phyloP scores from a whole-genome alignment of 2,113 vertebrate species.

The Nipponia nippon region DNA sequence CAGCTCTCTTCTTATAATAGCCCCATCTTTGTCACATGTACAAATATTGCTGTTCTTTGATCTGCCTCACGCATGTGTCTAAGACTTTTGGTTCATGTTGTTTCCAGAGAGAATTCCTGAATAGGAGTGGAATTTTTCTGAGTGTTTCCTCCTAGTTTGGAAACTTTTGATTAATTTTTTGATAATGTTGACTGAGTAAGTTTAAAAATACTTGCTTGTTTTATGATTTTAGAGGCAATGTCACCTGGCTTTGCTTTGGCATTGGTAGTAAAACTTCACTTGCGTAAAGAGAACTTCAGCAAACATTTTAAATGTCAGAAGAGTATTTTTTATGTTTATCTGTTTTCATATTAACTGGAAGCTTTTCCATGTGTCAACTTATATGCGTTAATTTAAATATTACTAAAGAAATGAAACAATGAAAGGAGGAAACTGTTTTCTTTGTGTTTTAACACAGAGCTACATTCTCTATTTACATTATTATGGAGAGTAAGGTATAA shows the following conservation, averaged over 20 bases:
- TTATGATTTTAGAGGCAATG: background rate
- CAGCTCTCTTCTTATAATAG: background rate
- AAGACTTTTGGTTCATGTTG: background rate
- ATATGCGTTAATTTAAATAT: background rate
- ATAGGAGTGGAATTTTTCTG: background rate
- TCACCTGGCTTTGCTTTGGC: background rate
- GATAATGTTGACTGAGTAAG: background rate
- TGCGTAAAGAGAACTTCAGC: background rate
- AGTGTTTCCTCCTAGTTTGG: background rate
- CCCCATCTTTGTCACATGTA: background rate
- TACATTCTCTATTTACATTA: too few relatives aligned
- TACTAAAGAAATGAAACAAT: background rate
- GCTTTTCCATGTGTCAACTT: background rate
- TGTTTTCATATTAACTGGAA: background rate
- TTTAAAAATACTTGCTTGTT: background rate
- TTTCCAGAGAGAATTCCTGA: background rate
- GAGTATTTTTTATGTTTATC: background rate
- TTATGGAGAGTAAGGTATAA: background rate
- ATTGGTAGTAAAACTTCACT: background rate
- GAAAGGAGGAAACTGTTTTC: background rate
- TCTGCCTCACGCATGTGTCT: background rate
- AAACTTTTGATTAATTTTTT: background rate
- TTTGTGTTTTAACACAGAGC: background rate
- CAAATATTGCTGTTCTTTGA: background rate
- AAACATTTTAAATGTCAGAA: background rate